Conservation (phyloP, 1,140 invertebrate genomes). For the Bombus waltoni region DNA sequence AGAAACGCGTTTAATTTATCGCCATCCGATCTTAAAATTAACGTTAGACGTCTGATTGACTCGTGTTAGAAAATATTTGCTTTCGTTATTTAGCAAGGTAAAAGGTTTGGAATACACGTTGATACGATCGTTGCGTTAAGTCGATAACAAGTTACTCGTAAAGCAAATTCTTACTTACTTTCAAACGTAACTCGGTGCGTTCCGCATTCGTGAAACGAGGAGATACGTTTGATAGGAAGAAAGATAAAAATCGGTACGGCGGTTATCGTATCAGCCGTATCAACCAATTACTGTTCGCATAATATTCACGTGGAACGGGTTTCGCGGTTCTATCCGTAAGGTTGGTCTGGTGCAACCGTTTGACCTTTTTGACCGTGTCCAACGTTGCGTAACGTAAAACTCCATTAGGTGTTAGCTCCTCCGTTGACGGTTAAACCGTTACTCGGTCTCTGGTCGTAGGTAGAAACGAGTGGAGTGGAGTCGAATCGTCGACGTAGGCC, state of each 20-base stretch:
- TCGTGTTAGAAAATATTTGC: neutral
- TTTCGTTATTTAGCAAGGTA: neutral
- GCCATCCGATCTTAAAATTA: neutral
- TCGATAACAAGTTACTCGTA: neutral
- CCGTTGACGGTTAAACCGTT: constrained; percentile 66
- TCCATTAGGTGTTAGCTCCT: constrained; percentile 66
- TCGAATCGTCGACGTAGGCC: constrained; percentile 51
- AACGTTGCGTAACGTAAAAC: constrained; percentile 68
- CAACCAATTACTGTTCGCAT: neutral
- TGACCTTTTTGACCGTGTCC: constrained; percentile 57
- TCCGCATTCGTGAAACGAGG: neutral
- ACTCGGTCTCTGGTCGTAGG: constrained; percentile 57
- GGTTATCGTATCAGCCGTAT: neutral
- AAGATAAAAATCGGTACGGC: neutral
- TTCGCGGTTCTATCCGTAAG: neutral
- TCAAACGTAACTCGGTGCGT: too few species aligned
- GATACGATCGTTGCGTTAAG: too few species aligned
- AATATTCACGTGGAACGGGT: neutral
- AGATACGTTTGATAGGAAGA: neutral
- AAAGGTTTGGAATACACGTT: neutral
- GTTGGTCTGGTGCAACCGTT: constrained; percentile 24
- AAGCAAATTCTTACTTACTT: too few species aligned
- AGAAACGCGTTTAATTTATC: too few species aligned
- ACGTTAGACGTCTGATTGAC: neutral
- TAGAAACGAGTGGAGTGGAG: constrained; percentile 60